Percentiles rank a stretch among this genome's conserved stretches.
These are phyloP conservation scores for Lysandra coridon DNA, from an alignment of 2,888 invertebrate genomes.

Conservation along the genomic window DNA sequence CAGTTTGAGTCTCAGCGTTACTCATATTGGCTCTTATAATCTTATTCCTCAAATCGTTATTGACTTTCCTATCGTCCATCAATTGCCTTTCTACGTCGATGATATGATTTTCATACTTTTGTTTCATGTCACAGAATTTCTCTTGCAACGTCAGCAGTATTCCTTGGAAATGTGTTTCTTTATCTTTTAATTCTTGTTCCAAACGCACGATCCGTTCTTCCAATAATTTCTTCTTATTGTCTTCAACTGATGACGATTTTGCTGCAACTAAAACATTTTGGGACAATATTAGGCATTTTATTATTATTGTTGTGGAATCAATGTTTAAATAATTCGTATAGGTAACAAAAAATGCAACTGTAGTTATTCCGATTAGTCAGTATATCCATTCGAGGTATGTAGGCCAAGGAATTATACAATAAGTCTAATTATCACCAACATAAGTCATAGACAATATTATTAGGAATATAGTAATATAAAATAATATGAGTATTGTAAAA, in stretches of 20 bases:
- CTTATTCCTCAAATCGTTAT: slow-evolving; percentile 78
- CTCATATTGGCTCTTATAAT: slow-evolving; percentile 62
- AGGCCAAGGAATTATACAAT: slow-evolving; percentile 11
- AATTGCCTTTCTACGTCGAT: slow-evolving; percentile 86
- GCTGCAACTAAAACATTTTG: slow-evolving; percentile 72
- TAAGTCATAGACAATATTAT: slow-evolving; percentile 21
- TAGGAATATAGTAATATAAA: neutral
- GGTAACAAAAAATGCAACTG: neutral
- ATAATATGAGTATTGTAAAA: neutral
- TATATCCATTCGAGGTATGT: slow-evolving; percentile 6
- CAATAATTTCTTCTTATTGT: slow-evolving; percentile 81
- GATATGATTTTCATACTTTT: slow-evolving; percentile 87
- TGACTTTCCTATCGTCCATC: slow-evolving; percentile 71
- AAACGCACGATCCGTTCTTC: slow-evolving; percentile 86
- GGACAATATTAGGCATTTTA: neutral
- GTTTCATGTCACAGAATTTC: slow-evolving; percentile 88
- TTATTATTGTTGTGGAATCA: neutral
- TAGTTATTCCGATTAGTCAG: slow-evolving; percentile 7
- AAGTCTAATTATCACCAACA: slow-evolving; percentile 31
- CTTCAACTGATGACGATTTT: slow-evolving; percentile 76
- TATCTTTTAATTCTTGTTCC: slow-evolving; percentile 85
- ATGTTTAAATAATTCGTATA: neutral
- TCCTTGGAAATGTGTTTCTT: slow-evolving; percentile 85
- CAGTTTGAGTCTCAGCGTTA: slow-evolving; percentile 75
- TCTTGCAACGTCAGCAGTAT: slow-evolving; percentile 87